phyloP scores from a whole-genome alignment of 2,797 vertebrate genomes.

The Morus bassanus region DNA sequence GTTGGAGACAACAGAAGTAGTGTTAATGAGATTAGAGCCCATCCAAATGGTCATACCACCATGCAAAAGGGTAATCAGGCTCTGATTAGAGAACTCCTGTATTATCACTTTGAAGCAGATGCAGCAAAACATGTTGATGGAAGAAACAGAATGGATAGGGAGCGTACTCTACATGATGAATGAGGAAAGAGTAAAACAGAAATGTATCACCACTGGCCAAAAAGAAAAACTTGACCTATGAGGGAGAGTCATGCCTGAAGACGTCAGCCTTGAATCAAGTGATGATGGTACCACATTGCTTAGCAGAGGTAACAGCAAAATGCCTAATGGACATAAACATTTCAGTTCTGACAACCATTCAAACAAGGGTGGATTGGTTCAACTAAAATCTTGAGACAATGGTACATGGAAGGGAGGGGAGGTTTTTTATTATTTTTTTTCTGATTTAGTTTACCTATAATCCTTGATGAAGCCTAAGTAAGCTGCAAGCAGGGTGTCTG shows the following conservation, averaged over 20 bases:
- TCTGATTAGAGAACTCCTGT: not conserved
- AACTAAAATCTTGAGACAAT: not conserved
- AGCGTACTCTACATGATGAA: not conserved
- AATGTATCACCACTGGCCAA: not conserved
- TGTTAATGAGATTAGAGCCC: conserved; percentile 25
- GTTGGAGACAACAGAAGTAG: not conserved
- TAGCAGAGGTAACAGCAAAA: not conserved
- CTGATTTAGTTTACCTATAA: not conserved
- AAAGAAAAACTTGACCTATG: not conserved
- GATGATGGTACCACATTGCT: not conserved
- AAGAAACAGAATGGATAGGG: not conserved
- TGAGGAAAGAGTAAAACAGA: not conserved
- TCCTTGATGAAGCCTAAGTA: not conserved
- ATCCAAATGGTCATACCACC: not conserved
- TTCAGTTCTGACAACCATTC: not conserved
- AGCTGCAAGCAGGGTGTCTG: not conserved
- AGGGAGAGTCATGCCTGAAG: not conserved
- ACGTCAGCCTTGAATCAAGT: not conserved
- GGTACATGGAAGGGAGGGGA: not conserved
- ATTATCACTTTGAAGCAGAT: not conserved
- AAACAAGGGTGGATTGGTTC: not conserved
- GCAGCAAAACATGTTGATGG: conserved; percentile 4
- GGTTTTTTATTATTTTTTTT: not conserved
- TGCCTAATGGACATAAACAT: not conserved
- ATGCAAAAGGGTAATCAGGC: not conserved